Evolutionary conservation across 2,113 vertebrate species (phyloP).

Genomic region (Amia ocellicauda): DNA sequence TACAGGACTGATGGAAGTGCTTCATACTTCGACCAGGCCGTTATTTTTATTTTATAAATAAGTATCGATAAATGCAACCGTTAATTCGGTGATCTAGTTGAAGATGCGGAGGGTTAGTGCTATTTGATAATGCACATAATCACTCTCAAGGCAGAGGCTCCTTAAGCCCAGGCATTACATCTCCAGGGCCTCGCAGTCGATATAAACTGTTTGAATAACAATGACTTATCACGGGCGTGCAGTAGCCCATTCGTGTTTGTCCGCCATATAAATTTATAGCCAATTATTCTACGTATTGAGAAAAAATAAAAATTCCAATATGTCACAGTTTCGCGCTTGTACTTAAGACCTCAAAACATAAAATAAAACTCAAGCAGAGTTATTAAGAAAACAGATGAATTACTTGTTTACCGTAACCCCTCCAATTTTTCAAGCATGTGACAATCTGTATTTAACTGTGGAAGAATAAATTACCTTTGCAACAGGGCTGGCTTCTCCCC

Average conservation of each 20-base stretch:
- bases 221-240: not conserved
- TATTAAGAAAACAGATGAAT: constrained; percentile 8
- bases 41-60: no score
- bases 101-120: not conserved
- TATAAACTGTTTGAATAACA: not conserved
- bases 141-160: not conserved
- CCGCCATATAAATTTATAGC: not conserved
- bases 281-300: constrained; percentile 6
- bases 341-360: not conserved
- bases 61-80: not conserved
- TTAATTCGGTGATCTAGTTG: not conserved
- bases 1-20: no score
- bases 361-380: constrained; percentile 3
- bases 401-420: not conserved
- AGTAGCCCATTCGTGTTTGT: not conserved
- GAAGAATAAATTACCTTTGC: constrained; percentile 1
- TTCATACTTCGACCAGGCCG: no score
- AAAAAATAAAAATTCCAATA: no score
- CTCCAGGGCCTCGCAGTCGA: no score
- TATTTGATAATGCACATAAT: not conserved
- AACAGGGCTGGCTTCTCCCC: not conserved
- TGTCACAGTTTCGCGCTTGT: not conserved
- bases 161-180: no score
- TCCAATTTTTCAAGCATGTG: not conserved
- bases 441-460: not conserved